These are phyloP conservation scores for Hylomyscus alleni DNA, from an alignment of 2,797 vertebrate genomes.

Conservation along the genomic window DNA sequence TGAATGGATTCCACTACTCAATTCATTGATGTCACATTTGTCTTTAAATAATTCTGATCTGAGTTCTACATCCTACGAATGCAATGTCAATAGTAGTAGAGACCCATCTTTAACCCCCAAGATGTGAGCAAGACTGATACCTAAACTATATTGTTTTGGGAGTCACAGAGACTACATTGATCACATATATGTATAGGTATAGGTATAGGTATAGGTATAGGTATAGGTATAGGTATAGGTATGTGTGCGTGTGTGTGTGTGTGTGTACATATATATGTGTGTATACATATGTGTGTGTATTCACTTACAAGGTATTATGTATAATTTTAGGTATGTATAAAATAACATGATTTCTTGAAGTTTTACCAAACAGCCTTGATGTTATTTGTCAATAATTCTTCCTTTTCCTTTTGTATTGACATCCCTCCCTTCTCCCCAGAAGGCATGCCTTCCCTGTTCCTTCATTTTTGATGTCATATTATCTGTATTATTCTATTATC, in stretches of 20 bases:
- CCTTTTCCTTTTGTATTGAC: background rate
- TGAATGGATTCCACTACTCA: background rate
- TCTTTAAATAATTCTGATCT: background rate
- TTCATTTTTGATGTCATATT: background rate
- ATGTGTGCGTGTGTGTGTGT: no score
- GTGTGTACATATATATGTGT: no score
- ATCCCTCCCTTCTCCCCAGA: background rate
- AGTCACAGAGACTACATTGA: background rate
- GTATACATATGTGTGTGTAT: background rate
- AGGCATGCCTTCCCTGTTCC: rapidly evolving
- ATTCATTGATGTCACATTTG: background rate
- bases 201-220: no score
- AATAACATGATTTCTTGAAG: background rate
- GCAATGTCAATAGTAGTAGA: background rate
- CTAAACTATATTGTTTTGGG: background rate
- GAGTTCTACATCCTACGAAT: background rate
- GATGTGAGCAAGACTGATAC: background rate
- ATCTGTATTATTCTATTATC: background rate
- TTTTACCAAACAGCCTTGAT: background rate
- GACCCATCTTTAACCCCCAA: background rate
- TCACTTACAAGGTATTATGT: background rate
- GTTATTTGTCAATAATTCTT: background rate
- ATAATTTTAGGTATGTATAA: background rate
- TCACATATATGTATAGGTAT: no score
- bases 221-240: no score